These are phyloP conservation scores for Stenotaenia linearis DNA, from an alignment of 2,888 invertebrate genomes.

Conservation along the genomic window DNA sequence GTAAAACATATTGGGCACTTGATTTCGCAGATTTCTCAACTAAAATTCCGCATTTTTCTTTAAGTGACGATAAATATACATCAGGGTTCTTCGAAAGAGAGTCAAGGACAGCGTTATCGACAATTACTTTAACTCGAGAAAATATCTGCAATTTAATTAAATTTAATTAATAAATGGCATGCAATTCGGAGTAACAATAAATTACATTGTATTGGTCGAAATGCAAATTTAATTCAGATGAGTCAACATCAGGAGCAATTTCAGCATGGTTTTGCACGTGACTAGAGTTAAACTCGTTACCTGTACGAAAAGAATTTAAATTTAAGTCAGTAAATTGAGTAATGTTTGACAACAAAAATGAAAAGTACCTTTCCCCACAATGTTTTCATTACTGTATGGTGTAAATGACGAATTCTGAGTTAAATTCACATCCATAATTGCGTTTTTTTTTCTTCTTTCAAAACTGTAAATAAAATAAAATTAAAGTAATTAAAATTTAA, in stretches of 20 bases:
- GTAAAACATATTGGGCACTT: slow-evolving; percentile 1
- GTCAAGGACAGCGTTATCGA: slow-evolving; percentile 31
- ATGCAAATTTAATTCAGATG: not conserved
- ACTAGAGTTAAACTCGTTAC: not conserved
- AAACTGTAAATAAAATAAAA: not conserved
- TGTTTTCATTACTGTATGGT: not conserved
- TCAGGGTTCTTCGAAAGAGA: not conserved
- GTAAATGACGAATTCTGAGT: not conserved
- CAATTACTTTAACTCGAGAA: slow-evolving; percentile 36
- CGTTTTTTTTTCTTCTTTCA: not conserved
- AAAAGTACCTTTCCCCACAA: not conserved
- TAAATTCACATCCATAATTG: not conserved
- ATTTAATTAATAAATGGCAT: not conserved
- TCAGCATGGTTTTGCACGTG: not conserved
- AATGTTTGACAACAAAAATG: not conserved
- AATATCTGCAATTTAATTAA: slow-evolving; percentile 35
- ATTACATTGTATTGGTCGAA: not conserved
- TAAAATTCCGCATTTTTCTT: slow-evolving; percentile 21
- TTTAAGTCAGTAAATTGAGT: not conserved
- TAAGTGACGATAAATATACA: slow-evolving; percentile 4
- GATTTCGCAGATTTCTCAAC: not conserved
- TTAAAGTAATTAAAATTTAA: not conserved
- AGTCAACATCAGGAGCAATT: not conserved
- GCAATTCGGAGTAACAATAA: not conserved
- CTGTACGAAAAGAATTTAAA: not conserved